Conservation (phyloP, 1,140 invertebrate genomes). For the Drosophila dunni region DNA sequence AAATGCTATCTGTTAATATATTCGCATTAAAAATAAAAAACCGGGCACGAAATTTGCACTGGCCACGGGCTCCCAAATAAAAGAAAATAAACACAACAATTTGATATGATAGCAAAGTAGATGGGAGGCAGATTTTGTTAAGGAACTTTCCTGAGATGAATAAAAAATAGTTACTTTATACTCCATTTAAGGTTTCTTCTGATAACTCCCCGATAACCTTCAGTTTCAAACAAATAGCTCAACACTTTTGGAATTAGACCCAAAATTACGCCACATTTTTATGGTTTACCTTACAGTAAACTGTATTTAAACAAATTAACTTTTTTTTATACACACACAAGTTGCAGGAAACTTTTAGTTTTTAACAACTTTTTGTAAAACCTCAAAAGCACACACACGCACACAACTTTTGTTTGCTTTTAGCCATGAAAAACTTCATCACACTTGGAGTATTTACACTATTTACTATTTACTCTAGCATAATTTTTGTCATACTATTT, state of each 20-base stretch:
- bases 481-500: neutral
- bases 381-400: neutral
- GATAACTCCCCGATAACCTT: no score
- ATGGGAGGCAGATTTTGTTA: neutral
- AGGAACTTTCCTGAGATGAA: no score
- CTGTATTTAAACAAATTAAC: no score
- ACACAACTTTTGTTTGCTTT: neutral
- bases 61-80: conserved; percentile 38
- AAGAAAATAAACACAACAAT: conserved; percentile 5
- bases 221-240: no score
- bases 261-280: no score
- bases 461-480: conserved; percentile 25
- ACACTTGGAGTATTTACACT: conserved; percentile 19
- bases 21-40: conserved; percentile 37
- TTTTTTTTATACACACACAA: no score
- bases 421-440: neutral
- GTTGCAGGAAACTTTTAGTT: neutral
- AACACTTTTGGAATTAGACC: no score
- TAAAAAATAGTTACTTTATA: no score
- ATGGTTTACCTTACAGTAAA: no score
- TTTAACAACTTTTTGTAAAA: neutral
- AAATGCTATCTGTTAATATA: conserved; percentile 55
- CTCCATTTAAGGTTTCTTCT: no score
- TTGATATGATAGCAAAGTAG: conserved; percentile 14
- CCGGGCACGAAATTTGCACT: conserved; percentile 34